Conservation (phyloP, 2,888 invertebrate species). For the Chymomyza caudatula region DNA sequence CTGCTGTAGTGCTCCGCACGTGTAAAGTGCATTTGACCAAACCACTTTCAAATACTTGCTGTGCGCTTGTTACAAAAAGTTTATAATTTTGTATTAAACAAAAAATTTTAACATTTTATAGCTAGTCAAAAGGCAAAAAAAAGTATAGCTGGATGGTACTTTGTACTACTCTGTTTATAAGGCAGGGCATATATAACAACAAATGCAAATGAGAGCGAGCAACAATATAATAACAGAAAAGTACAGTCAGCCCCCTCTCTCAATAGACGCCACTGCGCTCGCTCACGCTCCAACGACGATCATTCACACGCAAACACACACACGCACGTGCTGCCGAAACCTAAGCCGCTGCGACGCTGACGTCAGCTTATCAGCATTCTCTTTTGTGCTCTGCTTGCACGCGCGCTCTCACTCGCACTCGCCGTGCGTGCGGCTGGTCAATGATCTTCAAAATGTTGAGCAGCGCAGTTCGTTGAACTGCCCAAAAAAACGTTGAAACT, state of each 20-base stretch:
- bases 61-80: conserved; percentile 69
- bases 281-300: background rate
- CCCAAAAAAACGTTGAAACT: conserved; percentile 45
- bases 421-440: conserved; percentile 34
- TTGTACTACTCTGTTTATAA: background rate
- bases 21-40: conserved; percentile 54
- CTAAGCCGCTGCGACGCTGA: conserved; percentile 3
- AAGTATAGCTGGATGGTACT: conserved; percentile 38
- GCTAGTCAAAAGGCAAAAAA: conserved; percentile 21
- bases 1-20: conserved; percentile 36
- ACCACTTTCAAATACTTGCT: conserved; percentile 62
- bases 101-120: conserved; percentile 68
- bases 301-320: conserved; percentile 7
- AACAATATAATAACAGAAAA: background rate
- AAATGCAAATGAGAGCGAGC: background rate
- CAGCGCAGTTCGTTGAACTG: conserved; percentile 46
- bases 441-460: conserved; percentile 47
- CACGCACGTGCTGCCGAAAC: background rate
- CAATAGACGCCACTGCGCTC: background rate
- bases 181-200: background rate
- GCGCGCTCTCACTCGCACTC: background rate
- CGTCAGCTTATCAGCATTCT: conserved; percentile 17
- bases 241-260: background rate
- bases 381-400: conserved; percentile 1
- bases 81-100: conserved; percentile 70